Conservation (phyloP, 1,140 invertebrate species). For the Subanguina moxae region DNA sequence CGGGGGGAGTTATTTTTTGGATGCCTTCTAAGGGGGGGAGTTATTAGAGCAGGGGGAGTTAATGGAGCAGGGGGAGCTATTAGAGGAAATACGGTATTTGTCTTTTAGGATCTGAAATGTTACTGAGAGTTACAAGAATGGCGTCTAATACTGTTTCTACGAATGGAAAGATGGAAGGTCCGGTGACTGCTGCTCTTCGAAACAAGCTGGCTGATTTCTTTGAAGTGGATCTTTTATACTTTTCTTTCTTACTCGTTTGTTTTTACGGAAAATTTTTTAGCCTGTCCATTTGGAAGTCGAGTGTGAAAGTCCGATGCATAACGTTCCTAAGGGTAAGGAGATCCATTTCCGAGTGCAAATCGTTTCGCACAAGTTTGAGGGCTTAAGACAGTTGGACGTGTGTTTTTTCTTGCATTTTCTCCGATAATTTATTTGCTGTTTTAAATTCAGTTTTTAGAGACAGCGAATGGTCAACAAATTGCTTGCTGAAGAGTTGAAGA, state of each 20-base stretch:
- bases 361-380: slow-evolving; percentile 48
- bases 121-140: background rate
- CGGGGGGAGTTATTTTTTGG: too few relatives aligned
- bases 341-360: slow-evolving; percentile 40
- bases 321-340: slow-evolving; percentile 37
- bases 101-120: background rate
- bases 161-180: background rate
- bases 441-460: slow-evolving; percentile 22
- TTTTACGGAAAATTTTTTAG: slow-evolving; percentile 16
- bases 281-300: slow-evolving; percentile 43
- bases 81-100: too few relatives aligned
- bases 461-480: slow-evolving; percentile 47
- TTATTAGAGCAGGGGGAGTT: too few relatives aligned
- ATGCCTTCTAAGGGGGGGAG: too few relatives aligned
- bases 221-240: background rate
- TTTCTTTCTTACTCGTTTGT: background rate
- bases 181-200: background rate
- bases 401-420: too few relatives aligned
- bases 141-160: background rate
- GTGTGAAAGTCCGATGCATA: slow-evolving; percentile 40
- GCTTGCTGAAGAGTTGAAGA: slow-evolving; percentile 32
- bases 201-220: slow-evolving; percentile 6
- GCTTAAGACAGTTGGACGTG: slow-evolving; percentile 33
- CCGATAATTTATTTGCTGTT: slow-evolving; percentile 27
- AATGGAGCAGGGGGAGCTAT: too few relatives aligned